These are phyloP conservation scores for Zoanthus sansibaricus DNA, from an alignment of 92 coral and sea anemone species.

Conservation along the genomic window DNA sequence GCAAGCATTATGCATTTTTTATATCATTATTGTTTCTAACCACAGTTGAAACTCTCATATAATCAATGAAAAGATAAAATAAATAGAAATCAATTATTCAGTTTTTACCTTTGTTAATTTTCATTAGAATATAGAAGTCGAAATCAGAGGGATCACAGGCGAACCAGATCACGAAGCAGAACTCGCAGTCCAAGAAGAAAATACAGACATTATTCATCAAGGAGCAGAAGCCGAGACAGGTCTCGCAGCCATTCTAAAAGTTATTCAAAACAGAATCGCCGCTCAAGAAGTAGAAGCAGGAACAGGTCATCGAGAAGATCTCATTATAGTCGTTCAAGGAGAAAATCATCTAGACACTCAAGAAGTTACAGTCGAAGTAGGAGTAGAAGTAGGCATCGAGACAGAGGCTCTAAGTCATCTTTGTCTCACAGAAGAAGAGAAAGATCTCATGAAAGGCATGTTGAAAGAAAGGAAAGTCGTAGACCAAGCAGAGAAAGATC, in stretches of 20 bases:
- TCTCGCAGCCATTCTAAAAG: slow-evolving; percentile 27
- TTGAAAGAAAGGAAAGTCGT: not conserved
- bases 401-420: not conserved
- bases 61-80: no score
- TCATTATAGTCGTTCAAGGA: not conserved
- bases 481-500: slow-evolving; percentile 25
- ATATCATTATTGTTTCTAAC: no score
- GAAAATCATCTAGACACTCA: slow-evolving; percentile 8
- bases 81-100: no score
- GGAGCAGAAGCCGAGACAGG: slow-evolving; percentile 20
- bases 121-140: not conserved
- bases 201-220: slow-evolving; percentile 17
- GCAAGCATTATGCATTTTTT: no score
- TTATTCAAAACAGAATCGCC: not conserved
- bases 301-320: slow-evolving; percentile 23
- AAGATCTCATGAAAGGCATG: slow-evolving; percentile 15
- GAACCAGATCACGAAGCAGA: slow-evolving; percentile 39
- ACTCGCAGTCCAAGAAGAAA: slow-evolving; percentile 25
- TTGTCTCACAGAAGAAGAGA: slow-evolving; percentile 23
- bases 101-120: not conserved
- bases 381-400: slow-evolving; percentile 8
- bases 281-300: slow-evolving; percentile 37
- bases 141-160: slow-evolving; percentile 1
- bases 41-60: no score
- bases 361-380: slow-evolving; percentile 5